These are phyloP conservation scores for Sturnus vulgaris DNA, from an alignment of 2,113 vertebrate genomes.

Conservation along the genomic window DNA sequence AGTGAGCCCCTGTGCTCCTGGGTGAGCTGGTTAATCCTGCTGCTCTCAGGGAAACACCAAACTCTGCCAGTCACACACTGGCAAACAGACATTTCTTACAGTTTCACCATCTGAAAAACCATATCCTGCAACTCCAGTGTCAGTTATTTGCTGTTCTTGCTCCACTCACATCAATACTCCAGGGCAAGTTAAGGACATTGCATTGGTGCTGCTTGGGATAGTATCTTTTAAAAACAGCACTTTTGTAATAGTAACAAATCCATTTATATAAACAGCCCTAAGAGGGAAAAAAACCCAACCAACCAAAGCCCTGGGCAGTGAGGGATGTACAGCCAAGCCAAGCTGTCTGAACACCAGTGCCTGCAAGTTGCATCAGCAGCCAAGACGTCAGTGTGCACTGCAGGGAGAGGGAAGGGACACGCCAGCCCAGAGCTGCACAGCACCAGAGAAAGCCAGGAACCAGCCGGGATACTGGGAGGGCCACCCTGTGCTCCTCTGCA, in stretches of 20 bases:
- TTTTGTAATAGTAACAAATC: neutral
- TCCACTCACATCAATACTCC: neutral
- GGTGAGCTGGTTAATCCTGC: neutral
- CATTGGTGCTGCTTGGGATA: neutral
- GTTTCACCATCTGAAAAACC: neutral
- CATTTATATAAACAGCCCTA: neutral
- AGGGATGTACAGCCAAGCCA: neutral
- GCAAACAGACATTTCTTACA: neutral
- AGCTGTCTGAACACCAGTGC: neutral
- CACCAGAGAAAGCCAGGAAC: neutral
- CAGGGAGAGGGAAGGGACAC: neutral
- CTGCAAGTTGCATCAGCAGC: constrained; percentile 28
- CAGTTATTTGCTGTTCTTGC: neutral
- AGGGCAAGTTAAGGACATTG: neutral
- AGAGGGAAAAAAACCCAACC: neutral
- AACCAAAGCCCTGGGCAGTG: neutral
- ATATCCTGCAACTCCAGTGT: neutral
- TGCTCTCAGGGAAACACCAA: neutral
- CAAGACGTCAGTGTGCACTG: neutral
- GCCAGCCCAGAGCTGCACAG: neutral
- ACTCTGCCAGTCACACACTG: neutral
- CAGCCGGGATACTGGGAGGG: neutral
- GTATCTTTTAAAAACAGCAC: neutral
- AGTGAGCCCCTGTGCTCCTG: neutral
- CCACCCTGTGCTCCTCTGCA: neutral